Percentiles rank a stretch among this genome's conserved stretches.
Conservation (phyloP, 2,888 invertebrate genomes). For the Salpingus planirostris region DNA sequence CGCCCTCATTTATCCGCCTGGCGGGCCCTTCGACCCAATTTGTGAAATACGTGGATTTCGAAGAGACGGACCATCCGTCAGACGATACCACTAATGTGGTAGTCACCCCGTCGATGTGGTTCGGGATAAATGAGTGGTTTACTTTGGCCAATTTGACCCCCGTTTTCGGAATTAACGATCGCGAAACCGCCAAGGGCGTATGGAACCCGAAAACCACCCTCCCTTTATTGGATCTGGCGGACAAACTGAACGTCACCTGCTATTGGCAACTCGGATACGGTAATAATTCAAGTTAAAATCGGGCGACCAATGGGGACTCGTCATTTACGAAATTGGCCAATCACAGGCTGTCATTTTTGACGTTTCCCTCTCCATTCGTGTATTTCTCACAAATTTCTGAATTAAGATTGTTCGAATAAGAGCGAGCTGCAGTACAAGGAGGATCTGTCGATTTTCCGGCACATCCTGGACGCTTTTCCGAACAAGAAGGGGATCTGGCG, state of each 20-base stretch:
- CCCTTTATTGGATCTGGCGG: conserved; percentile 59
- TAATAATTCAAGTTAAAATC: conserved; percentile 41
- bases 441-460: conserved; percentile 53
- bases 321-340: no score
- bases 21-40: conserved; percentile 57
- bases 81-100: conserved; percentile 21
- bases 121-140: conserved; percentile 45
- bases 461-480: conserved; percentile 57
- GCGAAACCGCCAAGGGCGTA: conserved; percentile 42
- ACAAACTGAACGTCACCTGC: conserved; percentile 53
- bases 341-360: background rate
- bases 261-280: conserved; percentile 70
- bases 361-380: background rate
- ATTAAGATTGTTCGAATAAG: conserved; percentile 47
- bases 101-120: conserved; percentile 36
- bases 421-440: conserved; percentile 50
- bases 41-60: conserved; percentile 31
- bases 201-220: conserved; percentile 65
- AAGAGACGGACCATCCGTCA: conserved; percentile 13
- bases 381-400: no score
- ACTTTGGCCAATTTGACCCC: conserved; percentile 52
- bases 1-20: conserved; percentile 65
- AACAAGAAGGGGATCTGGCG: conserved; percentile 47
- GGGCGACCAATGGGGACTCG: no score
- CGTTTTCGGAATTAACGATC: conserved; percentile 59